These are phyloP conservation scores for Meta bourneti DNA, from an alignment of 2,888 invertebrate species.

Conservation along the genomic window DNA sequence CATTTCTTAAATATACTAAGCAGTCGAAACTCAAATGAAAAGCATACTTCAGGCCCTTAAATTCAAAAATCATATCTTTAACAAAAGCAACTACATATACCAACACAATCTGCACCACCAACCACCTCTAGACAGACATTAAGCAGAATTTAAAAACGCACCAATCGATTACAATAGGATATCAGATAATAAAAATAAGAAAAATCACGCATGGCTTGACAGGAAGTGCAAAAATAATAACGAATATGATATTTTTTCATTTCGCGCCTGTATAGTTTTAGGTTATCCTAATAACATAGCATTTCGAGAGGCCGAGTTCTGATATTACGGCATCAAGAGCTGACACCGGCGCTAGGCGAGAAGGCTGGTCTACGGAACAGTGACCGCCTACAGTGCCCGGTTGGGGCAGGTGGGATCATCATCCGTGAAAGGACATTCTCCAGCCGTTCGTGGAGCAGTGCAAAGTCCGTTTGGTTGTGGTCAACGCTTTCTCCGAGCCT, in stretches of 20 bases:
- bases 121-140: not conserved
- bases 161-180: conserved; percentile 36
- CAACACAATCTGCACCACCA: not conserved
- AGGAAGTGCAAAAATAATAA: conserved; percentile 24
- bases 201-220: conserved; percentile 19
- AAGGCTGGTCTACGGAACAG: conserved; percentile 23
- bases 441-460: conserved; percentile 18
- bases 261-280: conserved; percentile 40
- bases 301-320: conserved; percentile 28
- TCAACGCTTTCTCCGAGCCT: conserved; percentile 25
- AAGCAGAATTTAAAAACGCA: not conserved
- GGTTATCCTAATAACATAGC: conserved; percentile 51
- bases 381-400: conserved; percentile 55
- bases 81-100: not conserved
- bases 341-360: conserved; percentile 2
- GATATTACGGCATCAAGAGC: conserved; percentile 32
- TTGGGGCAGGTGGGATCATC: conserved; percentile 4
- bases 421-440: conserved; percentile 28
- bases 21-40: too few relatives aligned
- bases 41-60: too few relatives aligned
- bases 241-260: conserved; percentile 22
- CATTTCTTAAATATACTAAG: too few relatives aligned
- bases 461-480: conserved; percentile 14
- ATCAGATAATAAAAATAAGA: conserved; percentile 14
- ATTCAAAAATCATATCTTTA: too few relatives aligned